Evolutionary conservation across 2,113 vertebrate genomes (phyloP), one percentile per base, ranked within the genome.

Genomic region (Dasyurus viverrinus): DNA sequence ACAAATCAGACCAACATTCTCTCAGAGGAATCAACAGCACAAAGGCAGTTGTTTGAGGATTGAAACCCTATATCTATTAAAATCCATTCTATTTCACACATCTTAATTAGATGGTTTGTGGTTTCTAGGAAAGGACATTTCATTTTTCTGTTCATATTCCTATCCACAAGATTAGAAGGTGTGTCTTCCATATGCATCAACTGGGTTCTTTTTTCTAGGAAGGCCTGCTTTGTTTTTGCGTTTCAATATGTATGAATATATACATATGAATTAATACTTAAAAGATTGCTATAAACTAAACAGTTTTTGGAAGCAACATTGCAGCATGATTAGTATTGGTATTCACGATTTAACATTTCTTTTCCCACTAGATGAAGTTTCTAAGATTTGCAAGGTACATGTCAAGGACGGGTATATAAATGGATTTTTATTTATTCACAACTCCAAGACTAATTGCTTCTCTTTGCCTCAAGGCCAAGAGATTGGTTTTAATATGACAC

Each of bases 371-470:
- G 99, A 99, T 99, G 99, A 99, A 99, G 98, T 99, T 99, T 99
- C 98, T 98, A 98, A 99, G 98, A 99, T 99, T 99, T 98, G 98
- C 98, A 99, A 99, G 99, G 99, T 99, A 99, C 98, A 95, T 99
- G 99, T 99, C 99, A 99, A 99, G 99, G 99, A 99, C 98, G 98
- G 98, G 98, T 98, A 97, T 99, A 99, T 99, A 99, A 99, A 99
- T 99, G 99, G 99, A 98, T 98, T 99, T 99, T 99, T 99, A 99
- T 99, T 99, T 99, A 99, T 99, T 99, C 99, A 99, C 99, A 99
- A 99, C 98, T 99, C 98, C 98, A 99, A 99, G 98, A 99, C 99
- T 99, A 99, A 99, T 99, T 99, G 99, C 99, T 99, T 99, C 98
- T 98, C 98, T 99, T 99, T 99, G 99, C 99, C 99, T 98, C 98